Evolutionary conservation across 2,888 invertebrate genomes (phyloP), one percentile per base, ranked within the genome.

Genomic region (Eugnorisma glareosa): DNA sequence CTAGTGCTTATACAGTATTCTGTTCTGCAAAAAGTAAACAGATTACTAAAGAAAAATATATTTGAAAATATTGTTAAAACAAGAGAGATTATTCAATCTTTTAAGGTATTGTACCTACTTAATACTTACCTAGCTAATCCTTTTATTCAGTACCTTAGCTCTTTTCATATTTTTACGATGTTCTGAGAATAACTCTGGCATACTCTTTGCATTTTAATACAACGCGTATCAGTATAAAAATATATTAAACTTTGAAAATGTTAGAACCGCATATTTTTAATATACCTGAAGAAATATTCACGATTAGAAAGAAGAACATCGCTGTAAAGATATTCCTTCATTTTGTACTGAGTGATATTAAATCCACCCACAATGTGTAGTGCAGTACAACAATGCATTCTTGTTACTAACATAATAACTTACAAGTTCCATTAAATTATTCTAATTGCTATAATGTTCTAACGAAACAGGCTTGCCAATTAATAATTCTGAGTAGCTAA

Each of bases 391-490:
- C 21, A 76, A 54, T 67, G 18, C 45, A 67, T 59, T 66, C 15
- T 24, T 82, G 54, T 69, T 66, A 28, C 31, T 37, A 11, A n/a
- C 7, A 28, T n/a, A 66, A 64, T n/a, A 66, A 64, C 51, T 68
- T 40, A 70, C 64, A 68, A 82, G 13, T 70, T 45, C 64, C 37
- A 69, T 66, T 67, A 28, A 68, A 79, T 84, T 71, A 83, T 72
- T 79, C 67, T 80, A 75, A 84, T 84, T 82, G 57, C 57, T 21
- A 18, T 31, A 71, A 57, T 73, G 63, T 69, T 51, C 59, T 63
- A 78, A 72, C 43, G 66, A 74, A 87, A 72, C 63, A 76, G 70
- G 67, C 61, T 73, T 71, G 51, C 69, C 77, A 84, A 88, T 86
- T 84, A 86, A 82, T 75, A 68, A 79, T 84, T 78, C 75, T 43